phyloP scores from a whole-genome alignment of 2,113 vertebrate genomes.

The Phoenicopterus ruber region DNA sequence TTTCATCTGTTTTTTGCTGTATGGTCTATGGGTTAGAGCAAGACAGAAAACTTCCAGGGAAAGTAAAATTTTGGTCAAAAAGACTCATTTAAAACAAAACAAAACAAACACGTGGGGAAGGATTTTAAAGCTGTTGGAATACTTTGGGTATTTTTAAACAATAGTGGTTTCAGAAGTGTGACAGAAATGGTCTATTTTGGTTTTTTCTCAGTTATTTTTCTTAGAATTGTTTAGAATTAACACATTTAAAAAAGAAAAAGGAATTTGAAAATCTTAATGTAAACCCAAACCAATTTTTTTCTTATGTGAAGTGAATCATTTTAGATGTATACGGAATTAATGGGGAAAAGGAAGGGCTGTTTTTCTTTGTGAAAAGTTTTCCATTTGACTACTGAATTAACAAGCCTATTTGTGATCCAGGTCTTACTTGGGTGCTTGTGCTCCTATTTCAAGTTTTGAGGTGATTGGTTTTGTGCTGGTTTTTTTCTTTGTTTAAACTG shows the following conservation, averaged over 20 bases:
- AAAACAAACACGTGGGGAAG: not conserved
- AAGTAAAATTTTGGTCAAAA: not conserved
- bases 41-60: not conserved
- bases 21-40: not conserved
- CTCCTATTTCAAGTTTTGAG: not conserved
- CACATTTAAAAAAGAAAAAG: not conserved
- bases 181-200: not conserved
- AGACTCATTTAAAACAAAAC: not conserved
- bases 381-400: not conserved
- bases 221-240: not conserved
- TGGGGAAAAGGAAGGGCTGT: not conserved
- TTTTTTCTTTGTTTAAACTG: not conserved
- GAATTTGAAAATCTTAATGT: not conserved
- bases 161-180: constrained; percentile 1
- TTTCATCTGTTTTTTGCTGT: constrained; percentile 18
- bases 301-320: not conserved
- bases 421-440: not conserved
- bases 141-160: constrained; percentile 18
- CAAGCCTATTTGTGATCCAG: not conserved
- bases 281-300: not conserved
- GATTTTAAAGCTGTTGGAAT: constrained; percentile 8
- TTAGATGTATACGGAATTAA: not conserved
- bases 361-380: not conserved
- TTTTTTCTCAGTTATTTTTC: constrained; percentile 41
- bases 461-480: not conserved